Conservation (phyloP, 1,140 invertebrate genomes). For the Elymnias hypermnestra region DNA sequence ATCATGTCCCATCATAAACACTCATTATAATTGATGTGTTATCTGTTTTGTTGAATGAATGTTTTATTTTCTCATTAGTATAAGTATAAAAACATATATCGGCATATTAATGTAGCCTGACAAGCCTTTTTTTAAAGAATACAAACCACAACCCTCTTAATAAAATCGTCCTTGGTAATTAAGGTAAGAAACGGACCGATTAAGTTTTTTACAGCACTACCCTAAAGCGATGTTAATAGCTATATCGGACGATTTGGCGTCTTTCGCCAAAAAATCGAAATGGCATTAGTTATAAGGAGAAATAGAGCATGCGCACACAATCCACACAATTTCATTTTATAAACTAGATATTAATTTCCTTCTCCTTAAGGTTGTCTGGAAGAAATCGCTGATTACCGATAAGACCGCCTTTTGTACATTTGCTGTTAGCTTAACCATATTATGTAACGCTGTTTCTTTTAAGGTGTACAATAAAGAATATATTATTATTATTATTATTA, state of each 20-base stretch:
- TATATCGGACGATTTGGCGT: slow-evolving; percentile 32
- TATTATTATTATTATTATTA: not conserved
- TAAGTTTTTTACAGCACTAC: slow-evolving; percentile 20
- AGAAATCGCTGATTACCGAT: no score
- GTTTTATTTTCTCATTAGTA: no score
- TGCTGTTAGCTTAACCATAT: no score
- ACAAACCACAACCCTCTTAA: slow-evolving; percentile 8
- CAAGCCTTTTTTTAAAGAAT: no score
- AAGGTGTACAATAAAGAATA: no score
- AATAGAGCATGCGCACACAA: not conserved
- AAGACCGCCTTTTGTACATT: no score
- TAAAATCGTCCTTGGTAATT: slow-evolving; percentile 22
- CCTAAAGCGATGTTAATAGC: slow-evolving; percentile 30
- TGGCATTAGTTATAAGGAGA: slow-evolving; percentile 30
- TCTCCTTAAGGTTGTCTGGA: no score
- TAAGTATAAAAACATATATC: no score
- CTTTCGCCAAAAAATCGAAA: slow-evolving; percentile 35
- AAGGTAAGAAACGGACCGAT: slow-evolving; percentile 23
- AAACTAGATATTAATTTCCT: not conserved
- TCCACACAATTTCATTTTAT: not conserved
- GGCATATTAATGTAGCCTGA: no score
- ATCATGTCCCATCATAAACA: not conserved
- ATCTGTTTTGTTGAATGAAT: slow-evolving; percentile 8
- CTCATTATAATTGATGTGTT: not conserved
- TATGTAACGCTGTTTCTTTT: no score